Base-by-base conservation (phyloP, 2,888 invertebrate species). In the Zaprionus obscuricornis region DNA sequence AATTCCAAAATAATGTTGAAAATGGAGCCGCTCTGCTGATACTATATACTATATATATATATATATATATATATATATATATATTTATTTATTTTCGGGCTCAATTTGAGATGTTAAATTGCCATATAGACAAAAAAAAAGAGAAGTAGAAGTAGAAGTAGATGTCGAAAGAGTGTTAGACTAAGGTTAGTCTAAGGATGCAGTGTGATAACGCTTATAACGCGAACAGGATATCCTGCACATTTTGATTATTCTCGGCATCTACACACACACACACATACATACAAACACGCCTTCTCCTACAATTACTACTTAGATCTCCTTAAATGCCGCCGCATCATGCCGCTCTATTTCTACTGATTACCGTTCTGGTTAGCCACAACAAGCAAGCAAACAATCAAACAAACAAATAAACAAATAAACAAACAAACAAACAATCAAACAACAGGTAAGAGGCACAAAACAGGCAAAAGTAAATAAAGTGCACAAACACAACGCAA, bases 51-150 rank as follows among this genome's bases (percentile, higher is more conserved):
- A n/a, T n/a, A n/a, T n/a, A n/a, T n/a, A n/a, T n/a, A n/a, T n/a
- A n/a, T 42, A 63, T 63, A 50, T 54, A 22, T 13, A 13, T 29
- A 10, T 24, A 24, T 37, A 18, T 26, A 14, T 14, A 11, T 36
- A 6, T 24, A 24, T 33, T 31, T 40, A 20, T 42, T 17, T 29
- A 37, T n/a, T 63, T 33, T 37, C 3, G 24, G 47, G 62, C 82
- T 78, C 77, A 82, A 78, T 78, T 82, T 74, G 72, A 43, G 57
- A 46, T 66, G 46, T 62, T 31, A 55, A 62, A 33, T 50, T 27
- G 52, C 20, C 46, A 27, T 34, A 47, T 14, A 14, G 24, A 1
- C 5, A 7, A 11, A 31, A 2, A 31, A 29, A 29, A n/a, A 6
- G 29, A 6, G 29, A 29, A 29, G 8, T 11, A 26, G 22, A 5